Evolutionary conservation across 2,888 invertebrate species (phyloP), one percentile per base, ranked within the genome.

Genomic region (Caenorhabditis zanzibari): DNA sequence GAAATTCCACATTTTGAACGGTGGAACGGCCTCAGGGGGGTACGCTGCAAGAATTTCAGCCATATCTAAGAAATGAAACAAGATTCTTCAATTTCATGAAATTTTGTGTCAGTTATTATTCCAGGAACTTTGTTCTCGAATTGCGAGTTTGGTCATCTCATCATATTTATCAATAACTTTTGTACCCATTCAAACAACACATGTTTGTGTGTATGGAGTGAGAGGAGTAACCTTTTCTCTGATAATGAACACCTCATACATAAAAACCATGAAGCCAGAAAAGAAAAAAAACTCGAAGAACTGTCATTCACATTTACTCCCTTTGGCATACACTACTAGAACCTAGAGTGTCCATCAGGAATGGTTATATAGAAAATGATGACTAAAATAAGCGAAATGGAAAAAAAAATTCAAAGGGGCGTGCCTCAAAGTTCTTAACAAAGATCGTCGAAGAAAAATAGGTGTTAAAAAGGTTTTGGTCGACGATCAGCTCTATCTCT

Each of bases 141-240:
- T 44, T 22, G 12, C 0, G 41, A 28, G 19, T 41, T 69, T 24
- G 47, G 47, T 72, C 49, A 47, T 47, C 26, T 41, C 38, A 49
- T 49, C 44, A 14, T 35, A 19, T 59, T 47, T 58, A 58, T 58
- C 41, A 72, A 47, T 54, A 49, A 58, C n/a, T 58, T 38, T 41
- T 26, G 19, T 44, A 24, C 35, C 38, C n/a, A 14, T 35, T 59
- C 16, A 26, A 64, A 56, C 64, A 68, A 61, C 69, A 61, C 35
- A 44, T 69, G 66, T 59, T 59, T 68, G 68, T 59, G 44, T 68
- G 61, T 61, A 28, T 35, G 28, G 52, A 41, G 49, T 44, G 24
- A 35, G 26, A 35, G 32, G 52, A 26, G 28, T 41, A 56, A 58
- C 56, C 44, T 38, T 38, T 38, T 22, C 24, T 59, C 58, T 66